These are phyloP conservation scores for Temnothorax unifasciatus DNA, from an alignment of 2,888 invertebrate species.

Conservation along the genomic window DNA sequence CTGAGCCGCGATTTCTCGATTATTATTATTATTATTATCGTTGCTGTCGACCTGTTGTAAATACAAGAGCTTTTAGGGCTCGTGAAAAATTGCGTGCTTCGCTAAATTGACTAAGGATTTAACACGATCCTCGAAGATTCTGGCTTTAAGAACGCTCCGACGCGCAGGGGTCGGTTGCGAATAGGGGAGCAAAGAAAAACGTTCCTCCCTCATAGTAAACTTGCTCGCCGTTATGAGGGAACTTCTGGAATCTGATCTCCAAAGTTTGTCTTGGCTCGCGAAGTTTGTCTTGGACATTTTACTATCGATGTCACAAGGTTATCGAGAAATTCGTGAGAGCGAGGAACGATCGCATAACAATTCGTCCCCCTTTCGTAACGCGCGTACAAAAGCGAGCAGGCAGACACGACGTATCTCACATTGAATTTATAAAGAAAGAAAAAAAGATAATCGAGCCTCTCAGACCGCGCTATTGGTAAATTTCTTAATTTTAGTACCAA, in stretches of 20 bases:
- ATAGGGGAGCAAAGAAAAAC: background rate
- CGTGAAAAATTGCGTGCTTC: background rate
- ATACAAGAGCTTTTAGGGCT: background rate
- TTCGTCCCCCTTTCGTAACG: background rate
- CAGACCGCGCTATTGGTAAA: background rate
- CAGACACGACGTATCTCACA: background rate
- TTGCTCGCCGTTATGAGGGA: background rate
- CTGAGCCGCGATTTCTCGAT: background rate
- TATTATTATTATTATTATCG: background rate
- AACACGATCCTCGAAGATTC: background rate
- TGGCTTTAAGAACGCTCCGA: background rate
- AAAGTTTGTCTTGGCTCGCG: slow-evolving; percentile 9
- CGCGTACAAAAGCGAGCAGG: background rate
- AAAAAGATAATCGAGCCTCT: background rate
- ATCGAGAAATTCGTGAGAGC: background rate
- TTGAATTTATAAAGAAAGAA: background rate
- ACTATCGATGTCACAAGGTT: slow-evolving; percentile 1
- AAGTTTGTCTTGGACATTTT: slow-evolving; percentile 36
- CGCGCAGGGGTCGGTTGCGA: background rate
- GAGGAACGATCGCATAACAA: background rate
- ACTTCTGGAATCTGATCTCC: slow-evolving; percentile 16
- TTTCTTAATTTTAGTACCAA: background rate
- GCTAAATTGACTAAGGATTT: background rate
- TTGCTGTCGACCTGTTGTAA: background rate
- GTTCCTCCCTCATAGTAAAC: background rate